Percentiles rank a stretch among this genome's conserved stretches.
Conservation (phyloP, 2,797 vertebrate species). For the Fratercula arctica region DNA sequence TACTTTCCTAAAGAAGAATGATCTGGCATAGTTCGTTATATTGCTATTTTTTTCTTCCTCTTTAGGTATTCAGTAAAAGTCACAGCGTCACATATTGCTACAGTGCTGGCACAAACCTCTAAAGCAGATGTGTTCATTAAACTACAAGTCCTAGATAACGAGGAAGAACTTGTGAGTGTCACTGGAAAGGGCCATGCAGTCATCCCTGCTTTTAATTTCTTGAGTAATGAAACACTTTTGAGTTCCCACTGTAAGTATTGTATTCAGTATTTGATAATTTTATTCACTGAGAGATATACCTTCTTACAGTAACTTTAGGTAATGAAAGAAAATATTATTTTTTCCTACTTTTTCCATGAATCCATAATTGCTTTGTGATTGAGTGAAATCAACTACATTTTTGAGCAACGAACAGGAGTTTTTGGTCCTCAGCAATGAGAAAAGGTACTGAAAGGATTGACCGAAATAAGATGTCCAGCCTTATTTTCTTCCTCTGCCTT, state of each 20-base stretch:
- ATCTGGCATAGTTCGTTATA: neutral
- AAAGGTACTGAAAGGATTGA: neutral
- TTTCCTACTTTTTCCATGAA: neutral
- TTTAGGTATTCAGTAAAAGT: conserved; percentile 81
- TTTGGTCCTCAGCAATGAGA: neutral
- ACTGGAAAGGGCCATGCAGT: conserved; percentile 83
- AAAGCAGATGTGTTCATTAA: conserved; percentile 82
- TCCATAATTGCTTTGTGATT: neutral
- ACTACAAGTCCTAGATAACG: conserved; percentile 86
- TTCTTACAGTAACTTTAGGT: neutral
- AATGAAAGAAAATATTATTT: neutral
- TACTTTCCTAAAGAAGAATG: neutral
- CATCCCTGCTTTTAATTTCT: conserved; percentile 86
- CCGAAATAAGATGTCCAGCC: neutral
- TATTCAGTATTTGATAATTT: neutral
- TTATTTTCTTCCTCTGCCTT: neutral
- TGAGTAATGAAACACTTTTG: conserved; percentile 52
- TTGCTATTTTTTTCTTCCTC: neutral
- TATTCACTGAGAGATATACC: neutral
- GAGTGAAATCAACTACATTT: neutral
- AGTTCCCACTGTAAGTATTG: conserved; percentile 71
- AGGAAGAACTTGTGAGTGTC: conserved; percentile 74
- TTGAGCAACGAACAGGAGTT: neutral
- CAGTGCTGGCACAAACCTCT: conserved; percentile 87
- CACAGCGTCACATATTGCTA: conserved; percentile 72